Evolutionary conservation across 2,113 vertebrate genomes (phyloP).

Genomic region (Mobula birostris): DNA sequence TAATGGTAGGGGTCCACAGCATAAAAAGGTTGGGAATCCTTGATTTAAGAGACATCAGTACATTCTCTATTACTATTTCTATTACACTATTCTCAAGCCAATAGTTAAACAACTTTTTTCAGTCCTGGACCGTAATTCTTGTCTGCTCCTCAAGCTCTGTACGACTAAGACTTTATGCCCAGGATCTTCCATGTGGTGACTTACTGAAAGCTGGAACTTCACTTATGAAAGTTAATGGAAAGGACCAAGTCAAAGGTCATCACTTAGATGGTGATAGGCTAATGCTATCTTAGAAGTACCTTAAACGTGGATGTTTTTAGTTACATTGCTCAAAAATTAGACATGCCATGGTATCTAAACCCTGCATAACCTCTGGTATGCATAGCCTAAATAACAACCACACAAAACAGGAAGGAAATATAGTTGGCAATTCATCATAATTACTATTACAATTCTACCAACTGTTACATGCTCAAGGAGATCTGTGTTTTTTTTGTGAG

Average conservation of each 20-base stretch:
- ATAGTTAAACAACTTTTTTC: background rate
- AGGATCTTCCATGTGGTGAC: background rate
- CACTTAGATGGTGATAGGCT: background rate
- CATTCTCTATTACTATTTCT: no score
- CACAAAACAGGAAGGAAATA: background rate
- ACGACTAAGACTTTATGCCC: background rate
- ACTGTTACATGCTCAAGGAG: no score
- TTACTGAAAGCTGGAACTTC: background rate
- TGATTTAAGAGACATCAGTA: no score
- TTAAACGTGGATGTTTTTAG: background rate
- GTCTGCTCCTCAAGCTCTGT: background rate
- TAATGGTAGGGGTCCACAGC: no score
- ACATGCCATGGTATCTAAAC: background rate
- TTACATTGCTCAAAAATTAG: background rate
- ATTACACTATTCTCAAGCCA: background rate
- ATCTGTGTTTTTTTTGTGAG: no score
- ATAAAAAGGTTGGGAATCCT: no score
- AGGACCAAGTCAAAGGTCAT: background rate
- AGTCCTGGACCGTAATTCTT: background rate
- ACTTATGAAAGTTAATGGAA: background rate
- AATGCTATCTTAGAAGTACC: background rate
- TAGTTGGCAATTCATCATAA: background rate
- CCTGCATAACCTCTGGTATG: background rate
- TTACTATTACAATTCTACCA: background rate
- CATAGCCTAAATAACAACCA: background rate